Evolutionary conservation across 2,888 invertebrate species (phyloP), one percentile per base, ranked within the genome.

Genomic region (Athalia rosae): DNA sequence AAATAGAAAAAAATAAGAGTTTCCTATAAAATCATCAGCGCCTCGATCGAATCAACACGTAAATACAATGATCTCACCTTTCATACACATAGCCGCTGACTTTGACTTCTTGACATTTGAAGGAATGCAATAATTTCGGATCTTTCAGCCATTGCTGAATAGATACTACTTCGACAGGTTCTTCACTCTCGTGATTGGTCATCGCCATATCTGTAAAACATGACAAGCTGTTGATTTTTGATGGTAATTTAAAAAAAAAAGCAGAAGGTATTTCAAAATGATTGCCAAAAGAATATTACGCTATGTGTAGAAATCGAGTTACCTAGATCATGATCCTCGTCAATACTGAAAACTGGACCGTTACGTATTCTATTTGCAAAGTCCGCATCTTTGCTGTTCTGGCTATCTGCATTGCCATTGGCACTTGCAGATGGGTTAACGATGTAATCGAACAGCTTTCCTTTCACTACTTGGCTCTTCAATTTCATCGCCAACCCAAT

Each of bases 321-420:
- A 79, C 92, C 90, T 80, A 92, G 92, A 85, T 94, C 94, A 81
- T 94, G 93, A 88, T 98, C 97, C 87, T 98, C 98, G 85, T 97
- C 97, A 86, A 98, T 97, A 89, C 97, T 97, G 89, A 99, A 99
- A 7, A 98, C 97, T 6, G 97, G 97, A 77, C 96, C 95, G 90
- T 97, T 97, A 83, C 97, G 93, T 89, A 98, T 97, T 62, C 96
- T 93, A 90, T 95, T 97, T 50, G 79, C 82, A 58, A 84, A 80
- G 48, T 89, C 89, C n/a, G 96, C 95, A 84, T 95, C 94, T 87
- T 94, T 94, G 86, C 97, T 97, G 78, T 92, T 93, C 82, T 95
- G 95, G 76, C 95, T 97, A 3, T 98, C 97, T 88, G 97, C 97
- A 78, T 84, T 84, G 67, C 85, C 90, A 81, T 88, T 90, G 74